Conservation (phyloP, 2,113 vertebrate genomes). For the Hippocampus comes region DNA sequence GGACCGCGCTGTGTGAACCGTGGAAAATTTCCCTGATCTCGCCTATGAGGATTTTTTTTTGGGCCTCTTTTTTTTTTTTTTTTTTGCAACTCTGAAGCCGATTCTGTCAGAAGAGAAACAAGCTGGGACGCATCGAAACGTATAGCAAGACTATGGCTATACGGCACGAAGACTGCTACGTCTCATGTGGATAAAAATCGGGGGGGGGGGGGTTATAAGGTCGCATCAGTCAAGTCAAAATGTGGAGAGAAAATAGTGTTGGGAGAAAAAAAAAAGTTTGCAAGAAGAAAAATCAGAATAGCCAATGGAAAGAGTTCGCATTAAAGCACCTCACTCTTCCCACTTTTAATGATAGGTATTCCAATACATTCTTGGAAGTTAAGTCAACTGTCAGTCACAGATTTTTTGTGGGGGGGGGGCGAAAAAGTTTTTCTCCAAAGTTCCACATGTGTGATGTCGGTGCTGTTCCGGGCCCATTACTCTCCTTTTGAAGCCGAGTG, state of each 20-base stretch:
- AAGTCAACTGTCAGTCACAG: too few species aligned
- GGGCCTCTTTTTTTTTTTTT: background rate
- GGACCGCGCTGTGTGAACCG: too few species aligned
- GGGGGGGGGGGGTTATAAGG: too few species aligned
- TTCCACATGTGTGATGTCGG: background rate
- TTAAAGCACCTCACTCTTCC: too few species aligned
- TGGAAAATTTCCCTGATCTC: background rate
- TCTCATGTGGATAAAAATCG: background rate
- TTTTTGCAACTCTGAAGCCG: background rate
- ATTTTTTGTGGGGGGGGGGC: too few species aligned
- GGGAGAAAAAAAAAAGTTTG: background rate
- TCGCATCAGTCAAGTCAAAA: background rate
- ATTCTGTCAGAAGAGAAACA: background rate
- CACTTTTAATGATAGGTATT: too few species aligned
- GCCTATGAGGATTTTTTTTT: background rate
- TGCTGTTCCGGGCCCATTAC: slow-evolving; percentile 29
- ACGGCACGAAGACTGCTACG: background rate
- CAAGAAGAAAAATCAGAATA: too few species aligned
- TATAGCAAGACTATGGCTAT: background rate
- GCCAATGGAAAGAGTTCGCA: too few species aligned
- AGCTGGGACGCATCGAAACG: too few species aligned
- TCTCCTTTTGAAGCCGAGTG: slow-evolving; percentile 58
- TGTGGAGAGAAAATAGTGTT: background rate
- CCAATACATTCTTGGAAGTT: too few species aligned
- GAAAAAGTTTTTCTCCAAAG: background rate